Evolutionary conservation across 2,888 invertebrate species (phyloP), one percentile per base, ranked within the genome.

Genomic region (Sussaba pulchella): DNA sequence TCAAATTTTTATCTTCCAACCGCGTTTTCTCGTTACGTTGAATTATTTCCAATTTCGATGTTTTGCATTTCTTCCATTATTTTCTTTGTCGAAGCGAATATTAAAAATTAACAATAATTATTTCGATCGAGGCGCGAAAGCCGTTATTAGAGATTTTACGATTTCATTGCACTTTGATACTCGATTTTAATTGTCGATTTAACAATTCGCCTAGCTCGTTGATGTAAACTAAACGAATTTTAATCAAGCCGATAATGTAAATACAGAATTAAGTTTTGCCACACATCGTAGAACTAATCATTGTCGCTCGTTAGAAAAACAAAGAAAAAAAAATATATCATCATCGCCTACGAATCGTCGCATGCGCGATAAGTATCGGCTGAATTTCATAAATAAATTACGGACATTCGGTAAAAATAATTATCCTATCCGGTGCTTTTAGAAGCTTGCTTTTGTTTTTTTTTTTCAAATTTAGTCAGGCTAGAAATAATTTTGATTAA

Each of bases 261-360:
- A 71, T 77, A 71, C 64, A 66, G 57, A 50, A 64, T 71, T 77
- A 77, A 66, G 71, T 77, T 77, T 45, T 71, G 71, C 66, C 77
- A 77, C 70, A 64, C 43, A 71, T 73, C 75, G 57, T 69, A 54
- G 69, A 77, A 77, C 73, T 77, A n/a, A 81, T 77, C 77, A 77
- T 73, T 54, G 72, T 63, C 59, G 77, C 77, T 81, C 77, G 73
- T 81, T 67, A 73, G 61, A 45, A 19, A 31, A 50, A 31, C 39
- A 67, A 50, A 64, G 31, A 57, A 24, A 45, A 47, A 24, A 61
- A 43, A 12, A 54, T 1, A 24, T 21, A 63, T 10, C 45, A 45
- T n/a, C n/a, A 54, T 73, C 26, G 67, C 57, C 70, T 64, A 74
- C n/a, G 31, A 57, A 76, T 72, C 31, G 17, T 69, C 43, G 70